Percentiles rank a stretch among this genome's conserved stretches.
These are phyloP conservation scores for Tenualosa ilisha DNA, from an alignment of 2,797 vertebrate genomes.

Conservation along the genomic window DNA sequence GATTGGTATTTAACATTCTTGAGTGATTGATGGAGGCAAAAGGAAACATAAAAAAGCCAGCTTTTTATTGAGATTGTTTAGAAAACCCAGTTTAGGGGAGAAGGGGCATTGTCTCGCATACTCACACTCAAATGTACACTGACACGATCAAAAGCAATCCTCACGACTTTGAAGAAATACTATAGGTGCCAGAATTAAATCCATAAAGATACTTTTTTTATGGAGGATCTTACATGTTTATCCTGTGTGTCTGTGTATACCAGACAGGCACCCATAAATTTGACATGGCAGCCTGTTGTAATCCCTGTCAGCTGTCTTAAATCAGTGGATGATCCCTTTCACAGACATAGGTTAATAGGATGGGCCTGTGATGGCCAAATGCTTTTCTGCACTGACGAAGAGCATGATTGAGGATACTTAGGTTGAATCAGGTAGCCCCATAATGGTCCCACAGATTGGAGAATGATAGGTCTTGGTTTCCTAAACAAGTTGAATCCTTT, in stretches of 20 bases:
- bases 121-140: not conserved
- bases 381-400: not conserved
- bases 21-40: conserved; percentile 1
- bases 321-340: not conserved
- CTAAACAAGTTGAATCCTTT: not conserved
- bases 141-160: not conserved
- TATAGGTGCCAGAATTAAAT: conserved; percentile 7
- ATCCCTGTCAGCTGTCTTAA: conserved; percentile 18
- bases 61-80: not conserved
- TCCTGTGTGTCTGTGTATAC: not conserved
- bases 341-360: not conserved
- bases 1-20: conserved; percentile 11
- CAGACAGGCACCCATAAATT: not conserved
- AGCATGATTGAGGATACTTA: not conserved
- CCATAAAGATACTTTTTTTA: conserved; percentile 4
- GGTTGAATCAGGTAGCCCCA: not conserved
- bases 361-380: not conserved
- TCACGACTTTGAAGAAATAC: not conserved
- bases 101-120: not conserved
- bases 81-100: not conserved
- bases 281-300: not conserved
- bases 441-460: not conserved
- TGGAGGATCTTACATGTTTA: not conserved
- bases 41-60: conserved; percentile 7
- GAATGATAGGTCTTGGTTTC: not conserved